Evolutionary conservation across 1,140 invertebrate genomes (phyloP).

Genomic region (Caenorhabditis latens): DNA sequence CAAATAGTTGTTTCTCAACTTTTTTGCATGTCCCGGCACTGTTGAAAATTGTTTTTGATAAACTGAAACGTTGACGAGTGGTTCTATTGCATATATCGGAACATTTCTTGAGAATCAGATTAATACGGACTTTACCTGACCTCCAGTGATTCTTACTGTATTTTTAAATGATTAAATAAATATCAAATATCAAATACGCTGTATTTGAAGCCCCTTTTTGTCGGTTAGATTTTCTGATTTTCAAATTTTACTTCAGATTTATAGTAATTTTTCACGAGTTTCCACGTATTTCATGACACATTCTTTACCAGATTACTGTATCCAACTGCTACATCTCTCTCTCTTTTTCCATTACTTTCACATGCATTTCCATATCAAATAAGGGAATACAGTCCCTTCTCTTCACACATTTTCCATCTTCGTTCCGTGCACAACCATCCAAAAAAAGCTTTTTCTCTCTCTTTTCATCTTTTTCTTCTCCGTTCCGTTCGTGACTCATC

Average conservation of each 20-base stretch:
- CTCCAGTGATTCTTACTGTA: too few relatives aligned
- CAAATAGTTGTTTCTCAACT: not conserved
- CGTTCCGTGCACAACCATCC: constrained; percentile 26
- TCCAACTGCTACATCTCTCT: not conserved
- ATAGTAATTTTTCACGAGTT: not conserved
- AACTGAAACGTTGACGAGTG: too few relatives aligned
- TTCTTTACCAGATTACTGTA: not conserved
- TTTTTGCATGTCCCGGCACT: not conserved
- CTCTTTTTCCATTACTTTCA: not conserved
- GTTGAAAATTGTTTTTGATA: not conserved
- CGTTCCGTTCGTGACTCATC: constrained; percentile 39
- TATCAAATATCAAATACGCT: too few relatives aligned
- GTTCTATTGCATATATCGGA: too few relatives aligned
- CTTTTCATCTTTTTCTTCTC: constrained; percentile 13
- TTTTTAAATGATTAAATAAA: too few relatives aligned
- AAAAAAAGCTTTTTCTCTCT: constrained; percentile 37
- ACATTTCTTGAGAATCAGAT: too few relatives aligned
- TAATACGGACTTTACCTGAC: too few relatives aligned
- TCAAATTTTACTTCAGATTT: not conserved
- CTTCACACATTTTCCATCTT: not conserved
- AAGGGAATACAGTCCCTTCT: constrained; percentile 7
- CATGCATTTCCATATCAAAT: not conserved
- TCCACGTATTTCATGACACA: not conserved
- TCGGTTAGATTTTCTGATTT: too few relatives aligned
- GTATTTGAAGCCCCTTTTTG: too few relatives aligned